Conservation (phyloP, 2,113 vertebrate species). For the Crocuta crocuta region DNA sequence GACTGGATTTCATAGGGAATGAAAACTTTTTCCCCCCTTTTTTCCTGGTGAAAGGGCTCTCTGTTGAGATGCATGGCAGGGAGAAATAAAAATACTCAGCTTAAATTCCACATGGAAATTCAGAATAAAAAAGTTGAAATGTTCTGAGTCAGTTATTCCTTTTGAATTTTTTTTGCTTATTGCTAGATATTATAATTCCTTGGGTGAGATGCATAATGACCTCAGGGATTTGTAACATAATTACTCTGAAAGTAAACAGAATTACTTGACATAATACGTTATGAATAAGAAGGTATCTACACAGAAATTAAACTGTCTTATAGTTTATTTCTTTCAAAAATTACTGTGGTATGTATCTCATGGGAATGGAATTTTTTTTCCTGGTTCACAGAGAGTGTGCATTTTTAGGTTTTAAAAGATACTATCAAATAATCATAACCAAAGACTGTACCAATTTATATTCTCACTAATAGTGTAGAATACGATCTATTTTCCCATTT, state of each 20-base stretch:
- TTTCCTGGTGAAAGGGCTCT: not conserved
- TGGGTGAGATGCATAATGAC: not conserved
- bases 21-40: not conserved
- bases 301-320: constrained; percentile 35
- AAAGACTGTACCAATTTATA: not conserved
- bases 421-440: not conserved
- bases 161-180: not conserved
- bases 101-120: constrained; percentile 5
- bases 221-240: constrained; percentile 33
- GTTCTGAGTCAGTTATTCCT: not conserved
- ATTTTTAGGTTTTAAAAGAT: not conserved
- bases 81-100: constrained; percentile 13
- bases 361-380: not conserved
- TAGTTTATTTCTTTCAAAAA: constrained; percentile 39
- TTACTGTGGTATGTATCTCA: not conserved
- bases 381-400: not conserved
- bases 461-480: not conserved
- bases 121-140: constrained; percentile 12
- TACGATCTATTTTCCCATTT: not conserved
- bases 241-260: constrained; percentile 39
- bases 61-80: not conserved
- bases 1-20: not conserved
- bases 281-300: not conserved
- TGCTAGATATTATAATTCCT: not conserved
- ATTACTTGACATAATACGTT: not conserved